phyloP scores from a whole-genome alignment of 2,888 invertebrate species.

The Caenorhabditis sp. region DNA sequence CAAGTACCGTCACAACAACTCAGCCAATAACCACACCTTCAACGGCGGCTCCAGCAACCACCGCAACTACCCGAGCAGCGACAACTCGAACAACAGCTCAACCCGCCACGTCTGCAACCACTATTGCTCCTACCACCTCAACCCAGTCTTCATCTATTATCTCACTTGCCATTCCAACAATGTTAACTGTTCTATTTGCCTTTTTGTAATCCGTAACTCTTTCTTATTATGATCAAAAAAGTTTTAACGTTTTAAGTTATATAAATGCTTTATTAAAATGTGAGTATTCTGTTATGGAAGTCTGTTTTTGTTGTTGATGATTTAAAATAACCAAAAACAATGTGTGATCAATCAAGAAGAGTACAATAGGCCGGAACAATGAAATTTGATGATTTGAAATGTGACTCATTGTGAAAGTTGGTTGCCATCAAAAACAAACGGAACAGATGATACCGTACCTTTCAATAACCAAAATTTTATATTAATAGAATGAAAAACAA shows the following conservation, averaged over 20 bases:
- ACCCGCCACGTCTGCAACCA: constrained; percentile 4
- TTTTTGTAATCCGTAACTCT: constrained; percentile 21
- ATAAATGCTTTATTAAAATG: too few species aligned
- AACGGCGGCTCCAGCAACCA: neutral
- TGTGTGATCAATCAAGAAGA: neutral
- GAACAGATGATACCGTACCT: neutral
- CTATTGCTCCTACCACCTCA: constrained; percentile 14
- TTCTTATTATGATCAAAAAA: neutral
- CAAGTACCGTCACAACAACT: neutral
- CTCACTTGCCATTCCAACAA: constrained; percentile 27
- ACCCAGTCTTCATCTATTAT: constrained; percentile 41
- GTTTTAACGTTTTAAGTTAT: constrained; percentile 17
- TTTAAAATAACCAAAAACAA: neutral
- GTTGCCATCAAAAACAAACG: neutral
- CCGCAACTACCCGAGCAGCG: neutral
- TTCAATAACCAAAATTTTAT: constrained; percentile 6
- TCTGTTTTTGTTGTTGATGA: neutral
- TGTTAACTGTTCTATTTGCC: constrained; percentile 27
- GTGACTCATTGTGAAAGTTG: constrained; percentile 20
- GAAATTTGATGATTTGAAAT: constrained; percentile 23
- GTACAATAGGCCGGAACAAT: constrained; percentile 32
- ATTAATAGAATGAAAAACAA: neutral
- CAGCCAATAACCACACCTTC: constrained; percentile 1
- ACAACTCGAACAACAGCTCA: neutral
- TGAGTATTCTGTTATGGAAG: neutral